Evolutionary conservation across 2,113 vertebrate species (phyloP).

Genomic region (Sturnus vulgaris): DNA sequence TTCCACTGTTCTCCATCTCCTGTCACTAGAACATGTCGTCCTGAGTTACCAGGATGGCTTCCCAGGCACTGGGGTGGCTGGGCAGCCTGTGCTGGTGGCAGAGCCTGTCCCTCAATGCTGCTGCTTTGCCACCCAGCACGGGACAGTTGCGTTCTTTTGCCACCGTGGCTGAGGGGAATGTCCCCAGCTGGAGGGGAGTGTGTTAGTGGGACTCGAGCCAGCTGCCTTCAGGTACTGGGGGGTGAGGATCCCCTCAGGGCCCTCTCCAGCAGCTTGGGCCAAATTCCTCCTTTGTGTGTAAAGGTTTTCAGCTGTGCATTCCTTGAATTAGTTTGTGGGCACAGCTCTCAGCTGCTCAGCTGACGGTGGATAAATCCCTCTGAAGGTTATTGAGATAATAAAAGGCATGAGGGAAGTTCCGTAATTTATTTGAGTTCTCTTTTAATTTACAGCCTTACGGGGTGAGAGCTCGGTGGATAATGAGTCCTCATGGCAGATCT

Average conservation of each 20-base stretch:
- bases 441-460: slow-evolving; percentile 13
- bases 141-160: neutral
- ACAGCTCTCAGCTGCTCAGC: slow-evolving; percentile 41
- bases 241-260: neutral
- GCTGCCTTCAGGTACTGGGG: neutral
- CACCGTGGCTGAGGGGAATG: accelerated
- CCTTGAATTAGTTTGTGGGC: slow-evolving; percentile 35
- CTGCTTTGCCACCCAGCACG: neutral
- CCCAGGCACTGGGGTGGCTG: neutral
- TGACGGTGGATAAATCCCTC: slow-evolving; percentile 41
- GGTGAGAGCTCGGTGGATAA: neutral
- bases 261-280: neutral
- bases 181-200: neutral
- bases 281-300: neutral
- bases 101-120: neutral
- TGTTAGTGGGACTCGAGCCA: neutral
- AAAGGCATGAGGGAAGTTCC: slow-evolving; percentile 37
- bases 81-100: neutral
- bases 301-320: slow-evolving; percentile 3
- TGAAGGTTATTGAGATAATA: slow-evolving; percentile 67
- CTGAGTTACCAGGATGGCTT: neutral
- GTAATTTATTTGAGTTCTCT: slow-evolving; percentile 30
- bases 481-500: neutral
- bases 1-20: neutral
- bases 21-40: neutral